Conservation (phyloP, 1,140 invertebrate genomes). For the Pinna nobilis region DNA sequence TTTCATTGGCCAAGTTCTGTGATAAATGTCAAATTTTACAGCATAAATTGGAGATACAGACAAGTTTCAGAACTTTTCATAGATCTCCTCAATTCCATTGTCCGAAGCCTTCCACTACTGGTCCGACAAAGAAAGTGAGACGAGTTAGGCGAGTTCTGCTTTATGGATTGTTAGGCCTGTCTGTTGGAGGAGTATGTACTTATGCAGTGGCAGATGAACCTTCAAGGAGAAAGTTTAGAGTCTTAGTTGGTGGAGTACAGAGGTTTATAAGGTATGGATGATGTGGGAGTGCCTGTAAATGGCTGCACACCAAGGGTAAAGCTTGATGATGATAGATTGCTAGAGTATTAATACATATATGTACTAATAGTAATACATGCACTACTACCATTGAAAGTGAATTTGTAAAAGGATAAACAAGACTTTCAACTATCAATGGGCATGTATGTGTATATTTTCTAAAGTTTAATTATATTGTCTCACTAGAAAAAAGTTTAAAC, state of each 20-base stretch:
- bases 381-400: neutral
- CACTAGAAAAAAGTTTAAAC: too few relatives aligned
- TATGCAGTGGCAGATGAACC: slow-evolving; percentile 56
- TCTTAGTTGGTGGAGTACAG: slow-evolving; percentile 69
- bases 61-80: too few relatives aligned
- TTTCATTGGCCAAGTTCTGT: too few relatives aligned
- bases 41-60: too few relatives aligned
- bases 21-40: too few relatives aligned
- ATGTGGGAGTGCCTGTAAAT: neutral
- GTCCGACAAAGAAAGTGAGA: slow-evolving; percentile 2
- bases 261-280: slow-evolving; percentile 72
- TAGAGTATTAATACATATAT: neutral
- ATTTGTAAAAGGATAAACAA: too few relatives aligned
- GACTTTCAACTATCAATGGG: too few relatives aligned
- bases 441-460: too few relatives aligned
- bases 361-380: neutral
- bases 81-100: neutral
- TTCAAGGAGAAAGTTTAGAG: slow-evolving; percentile 66
- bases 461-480: too few relatives aligned
- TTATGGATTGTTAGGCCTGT: neutral
- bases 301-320: neutral
- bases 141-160: neutral
- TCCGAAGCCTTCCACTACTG: neutral
- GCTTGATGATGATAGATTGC: neutral
- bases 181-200: slow-evolving; percentile 13